phyloP scores from a whole-genome alignment of 1,140 invertebrate genomes.

The Drosophila dunni region DNA sequence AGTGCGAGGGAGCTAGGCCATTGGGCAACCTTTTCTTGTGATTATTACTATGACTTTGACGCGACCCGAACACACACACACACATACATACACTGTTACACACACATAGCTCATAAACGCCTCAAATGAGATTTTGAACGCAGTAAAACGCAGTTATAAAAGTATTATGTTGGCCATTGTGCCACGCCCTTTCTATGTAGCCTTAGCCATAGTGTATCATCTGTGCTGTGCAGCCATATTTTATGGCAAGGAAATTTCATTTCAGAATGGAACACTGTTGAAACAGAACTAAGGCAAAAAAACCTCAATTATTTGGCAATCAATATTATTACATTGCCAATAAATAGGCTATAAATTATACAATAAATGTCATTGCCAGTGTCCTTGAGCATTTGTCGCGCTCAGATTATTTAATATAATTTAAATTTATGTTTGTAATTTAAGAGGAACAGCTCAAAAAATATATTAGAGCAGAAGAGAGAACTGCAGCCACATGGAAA shows the following conservation, averaged over 20 bases:
- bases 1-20: background rate
- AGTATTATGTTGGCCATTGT: conserved; percentile 21
- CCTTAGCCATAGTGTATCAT: conserved; percentile 16
- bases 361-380: conserved; percentile 70
- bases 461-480: conserved; percentile 5
- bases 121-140: conserved; percentile 53
- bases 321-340: conserved; percentile 72
- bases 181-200: conserved; percentile 21
- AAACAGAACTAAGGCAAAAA: conserved; percentile 1
- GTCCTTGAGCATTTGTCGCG: conserved; percentile 61
- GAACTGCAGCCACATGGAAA: conserved; percentile 22
- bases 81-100: too few relatives aligned
- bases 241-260: conserved; percentile 58
- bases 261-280: conserved; percentile 11
- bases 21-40: conserved; percentile 64
- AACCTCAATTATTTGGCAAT: conserved; percentile 82
- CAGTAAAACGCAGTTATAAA: conserved; percentile 51
- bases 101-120: conserved; percentile 59
- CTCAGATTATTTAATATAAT: conserved; percentile 72
- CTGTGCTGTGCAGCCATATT: conserved; percentile 1
- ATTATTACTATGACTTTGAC: conserved; percentile 78
- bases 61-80: conserved; percentile 5
- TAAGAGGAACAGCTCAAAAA: conserved; percentile 30
- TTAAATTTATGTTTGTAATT: conserved; percentile 79
- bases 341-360: conserved; percentile 75